Base-by-base conservation (phyloP, 2,797 vertebrate genomes). In the Mormyrops attenuatus region DNA sequence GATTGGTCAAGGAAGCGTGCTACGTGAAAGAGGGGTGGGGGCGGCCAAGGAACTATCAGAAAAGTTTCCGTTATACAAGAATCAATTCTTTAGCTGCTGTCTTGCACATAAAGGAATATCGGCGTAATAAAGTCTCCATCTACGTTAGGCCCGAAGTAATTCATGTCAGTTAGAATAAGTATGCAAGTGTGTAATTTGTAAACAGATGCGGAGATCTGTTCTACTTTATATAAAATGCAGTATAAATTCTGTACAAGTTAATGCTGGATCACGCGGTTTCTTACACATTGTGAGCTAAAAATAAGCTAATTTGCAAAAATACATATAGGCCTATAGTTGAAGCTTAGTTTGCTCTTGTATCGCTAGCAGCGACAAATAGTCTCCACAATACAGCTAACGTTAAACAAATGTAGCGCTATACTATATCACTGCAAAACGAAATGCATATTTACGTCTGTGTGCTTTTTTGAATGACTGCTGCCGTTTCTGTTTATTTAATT, bases 1-100 rank as follows among this genome's bases (percentile, higher is more conserved):
- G 97, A 98, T 98, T 99, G 97, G 96, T 91, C 91, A 91, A 94
- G 93, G 91, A 93, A 91, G 92, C 89, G 26, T 93, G 93, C 94
- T 94, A 96, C 93, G 93, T 94, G 93, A 95, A 91, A 94, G 60
- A 92, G 91, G 89, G 92, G 93, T 94, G 92, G 91, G 90, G 91
- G 90, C 89, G 90, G 89, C 89, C 77, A 88, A 88, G 89, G 53
- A 85, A 90, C 85, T 90, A 90, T 92, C 90, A 87, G 91, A 92
- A 91, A 93, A 90, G 90, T 91, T 92, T 92, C 92, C 88, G 91
- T 93, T 93, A 92, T 91, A 91, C 91, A 91, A 93, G 90, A 90
- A 88, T 52, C 88, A 85, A 69, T 89, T 89, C 88, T 90, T 90
- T 84, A 57, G 55, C 88, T 53, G 69, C 30, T 57, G 85, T 38